Base-by-base conservation (phyloP, 2,888 invertebrate genomes). In the Dichetophora obliterata region DNA sequence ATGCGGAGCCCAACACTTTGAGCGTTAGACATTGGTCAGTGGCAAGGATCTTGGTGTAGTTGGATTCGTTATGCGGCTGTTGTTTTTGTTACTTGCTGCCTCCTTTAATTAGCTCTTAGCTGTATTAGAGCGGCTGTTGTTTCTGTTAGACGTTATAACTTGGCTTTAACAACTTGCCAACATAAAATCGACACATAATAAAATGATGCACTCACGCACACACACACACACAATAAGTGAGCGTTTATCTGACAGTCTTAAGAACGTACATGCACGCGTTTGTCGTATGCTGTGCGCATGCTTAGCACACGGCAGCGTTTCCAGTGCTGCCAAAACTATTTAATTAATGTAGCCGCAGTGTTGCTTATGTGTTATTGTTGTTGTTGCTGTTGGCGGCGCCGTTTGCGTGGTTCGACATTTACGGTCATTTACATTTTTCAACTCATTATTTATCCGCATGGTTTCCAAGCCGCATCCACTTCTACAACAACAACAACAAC, bases 1-100 rank as follows among this genome's bases (percentile, higher is more conserved):
- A 83, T 83, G 84, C 84, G 84, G 84, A 79, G 79, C 71, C 77
- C 5, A 77, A 82, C 85, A 83, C 84, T 85, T 83, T 79, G 79
- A 77, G 81, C 11, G 63, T 72, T 14, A 50, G 27, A 16, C 70
- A 37, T 6, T 71, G 54, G 48, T 65, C 31, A 43, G 31, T 50
- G 68, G n/a, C n/a, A 27, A 9, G 43, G 66, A 19, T 66, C n/a
- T n/a, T 66, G 37, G 65, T 66, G 54, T 52, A 34, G 48, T 34
- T 16, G 54, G 37, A 77, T 78, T 76, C 65, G 74, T 76, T 76
- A 74, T 74, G 74, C 74, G 70, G 76, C 76, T 74, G 78, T 78
- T 75, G 54, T 71, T 57, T 59, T 52, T 31, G 43, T 14, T 24
- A 22, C 3, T 24, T 22, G 9, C 14, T 59, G 65, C 31, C 34